Base-by-base conservation (phyloP, 2,888 invertebrate species). In the Trachelus stipa region DNA sequence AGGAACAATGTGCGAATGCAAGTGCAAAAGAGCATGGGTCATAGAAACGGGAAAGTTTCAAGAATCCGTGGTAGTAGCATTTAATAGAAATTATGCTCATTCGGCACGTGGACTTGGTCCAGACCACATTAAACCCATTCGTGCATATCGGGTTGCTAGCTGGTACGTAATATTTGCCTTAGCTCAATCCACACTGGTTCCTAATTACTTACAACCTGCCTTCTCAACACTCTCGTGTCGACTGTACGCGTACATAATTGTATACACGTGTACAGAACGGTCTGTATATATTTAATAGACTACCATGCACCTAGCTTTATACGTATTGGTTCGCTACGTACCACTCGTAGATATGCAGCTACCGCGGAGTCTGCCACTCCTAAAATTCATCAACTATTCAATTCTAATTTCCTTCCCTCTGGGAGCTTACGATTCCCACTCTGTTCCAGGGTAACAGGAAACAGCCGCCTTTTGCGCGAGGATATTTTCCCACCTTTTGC, bases 341-440 rank as follows among this genome's bases (percentile, higher is more conserved):
- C 56, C 56, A 56, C 56, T 56, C 23, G 23, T 56, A 56, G 56
- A 56, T 23, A 56, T 77, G 34, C 23, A 74, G 74, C 71, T 73
- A 69, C 77, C 69, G 30, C 77, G 35, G 71, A 69, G 77, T 68
- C 79, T 79, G 76, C 77, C 82, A 83, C 87, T 89, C 85, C 86
- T 87, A 87, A 88, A 90, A 90, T 90, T 90, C 90, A 90, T 90
- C 90, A 90, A 90, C 88, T 90, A 90, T 90, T 90, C 89, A 90
- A 89, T 90, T 90, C 88, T 90, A 89, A 90, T 90, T 90, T 90
- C 87, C 89, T 88, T 83, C 81, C 84, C 84, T 83, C 79, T 68
- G 79, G 77, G 85, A 85, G 83, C 83, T 85, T 69, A 74, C 76
- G 73, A 73, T 74, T 68, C 69, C 34, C 74, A 23, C 56, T 56